Base-by-base conservation (phyloP, 2,797 vertebrate genomes). In the Urocyon cinereoargenteus region DNA sequence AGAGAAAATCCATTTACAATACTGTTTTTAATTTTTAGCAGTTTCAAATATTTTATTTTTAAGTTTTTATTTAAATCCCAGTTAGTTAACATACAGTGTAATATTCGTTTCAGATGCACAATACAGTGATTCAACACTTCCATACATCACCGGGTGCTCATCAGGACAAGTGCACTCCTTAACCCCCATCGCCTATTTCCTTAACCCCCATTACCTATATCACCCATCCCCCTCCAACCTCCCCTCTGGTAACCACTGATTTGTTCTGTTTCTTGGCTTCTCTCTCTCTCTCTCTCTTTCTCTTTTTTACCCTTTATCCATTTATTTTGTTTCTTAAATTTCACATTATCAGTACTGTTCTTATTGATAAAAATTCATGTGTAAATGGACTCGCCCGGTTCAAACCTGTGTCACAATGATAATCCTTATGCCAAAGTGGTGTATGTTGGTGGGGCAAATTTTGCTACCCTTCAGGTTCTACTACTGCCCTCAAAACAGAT, bases 221-320 rank as follows among this genome's bases (percentile, higher is more conserved):
- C 12, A 72, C 34, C 5, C 36, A 24, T 26, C 9, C 0, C 36
- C 13, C 36, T 24, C 70, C 36, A 22, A 6, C 36, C 36, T 73
- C 70, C 36, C 36, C 70, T 73, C 22, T 66, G 70, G 36, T 15
- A 26, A 73, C 22, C 36, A 45, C 24, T 36, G 45, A 22, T 73
- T 72, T 73, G 36, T 73, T 73, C 22, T 72, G 22, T 73, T 73
- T 40, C 31, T 40, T 73, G 70, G 22, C 14, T 73, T 73, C 22
- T 22, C 45, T 72, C 19, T 72, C 68, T 72, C 68, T 40, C 40
- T 22, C 21, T 40, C 19, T 36, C n/a, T 34, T 10, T 8, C 6
- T 10, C 9, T 9, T 9, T 1, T 5, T 3, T 12, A 1, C 12
- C 2, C 34, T 36, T 70, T 10, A n/a, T 45, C 40, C 2, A 0